Base-by-base conservation (phyloP, 2,888 invertebrate genomes). In the Watsonalla cultraria region DNA sequence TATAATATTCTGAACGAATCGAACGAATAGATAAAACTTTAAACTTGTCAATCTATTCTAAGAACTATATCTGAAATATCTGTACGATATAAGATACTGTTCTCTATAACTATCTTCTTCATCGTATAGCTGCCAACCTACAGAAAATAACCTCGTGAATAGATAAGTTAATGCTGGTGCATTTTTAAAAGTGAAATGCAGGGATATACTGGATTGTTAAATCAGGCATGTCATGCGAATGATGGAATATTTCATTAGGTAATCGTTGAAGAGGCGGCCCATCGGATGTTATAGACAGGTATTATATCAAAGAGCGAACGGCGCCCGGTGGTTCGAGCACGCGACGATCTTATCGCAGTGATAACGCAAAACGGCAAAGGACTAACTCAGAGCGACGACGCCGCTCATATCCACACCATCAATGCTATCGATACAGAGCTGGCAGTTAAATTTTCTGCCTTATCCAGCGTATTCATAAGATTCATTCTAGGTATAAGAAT, bases 271-370 rank as follows among this genome's bases (percentile, higher is more conserved):
- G 60, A 59, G 57, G 56, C 55, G 51, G 51, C 60, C 53, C 58
- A 60, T 64, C 66, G 61, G 66, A 67, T 62, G 60, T 69, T 64
- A 69, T 56, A 60, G 77, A 70, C 76, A 74, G 74, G 74, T 76
- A 69, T 67, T 68, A 74, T 80, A 79, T 82, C 80, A 74, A 11
- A 42, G 42, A 37, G 37, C 37, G 9, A 37, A 5, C 42, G 66
- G 47, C 62, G 53, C 59, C 57, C 65, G 62, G 57, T 54, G 62
- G 11, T 61, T 69, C 60, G 63, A 72, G 70, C 79, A 79, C 79
- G 79, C 81, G 72, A 78, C 65, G 76, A 77, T 76, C 64, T 76
- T 82, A 83, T 84, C 82, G 65, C 66, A 65, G 72, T 80, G 82
- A 84, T 78, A 77, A 61, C 69, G 73, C 76, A 73, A 73, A 78